phyloP scores from a whole-genome alignment of 2,888 invertebrate genomes.

The Scaptomyza parva region DNA sequence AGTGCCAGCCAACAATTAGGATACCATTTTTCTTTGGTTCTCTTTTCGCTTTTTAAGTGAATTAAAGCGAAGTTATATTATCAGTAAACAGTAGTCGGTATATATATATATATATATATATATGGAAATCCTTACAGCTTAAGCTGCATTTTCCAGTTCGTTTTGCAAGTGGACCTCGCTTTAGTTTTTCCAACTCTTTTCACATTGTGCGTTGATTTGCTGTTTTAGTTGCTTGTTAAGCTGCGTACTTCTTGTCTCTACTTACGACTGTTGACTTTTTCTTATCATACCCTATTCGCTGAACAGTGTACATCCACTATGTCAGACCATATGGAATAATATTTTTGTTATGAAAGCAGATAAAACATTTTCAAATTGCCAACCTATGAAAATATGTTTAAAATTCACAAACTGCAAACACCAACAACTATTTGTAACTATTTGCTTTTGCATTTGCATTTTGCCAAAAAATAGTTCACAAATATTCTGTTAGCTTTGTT shows the following conservation, averaged over 20 bases:
- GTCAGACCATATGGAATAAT: neutral
- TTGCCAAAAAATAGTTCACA: neutral
- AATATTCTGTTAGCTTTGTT: too few species aligned
- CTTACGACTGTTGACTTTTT: constrained; percentile 70
- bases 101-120: constrained; percentile 6
- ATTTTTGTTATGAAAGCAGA: too few species aligned
- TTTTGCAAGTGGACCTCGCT: constrained; percentile 19
- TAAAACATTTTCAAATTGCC: too few species aligned
- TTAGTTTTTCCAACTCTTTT: constrained; percentile 59
- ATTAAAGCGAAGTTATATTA: constrained; percentile 46
- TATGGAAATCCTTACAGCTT: constrained; percentile 55
- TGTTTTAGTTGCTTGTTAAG: constrained; percentile 72
- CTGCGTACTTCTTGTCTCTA: constrained; percentile 69
- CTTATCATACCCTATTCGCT: constrained; percentile 28
- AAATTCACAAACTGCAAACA: neutral
- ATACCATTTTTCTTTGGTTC: constrained; percentile 35
- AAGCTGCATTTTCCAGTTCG: constrained; percentile 41
- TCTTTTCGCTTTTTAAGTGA: constrained; percentile 17
- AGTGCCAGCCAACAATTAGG: constrained; percentile 48
- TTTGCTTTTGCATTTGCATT: neutral
- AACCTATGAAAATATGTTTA: too few species aligned
- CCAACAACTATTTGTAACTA: neutral
- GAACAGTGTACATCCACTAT: neutral
- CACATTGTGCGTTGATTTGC: constrained; percentile 72
- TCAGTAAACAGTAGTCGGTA: constrained; percentile 34